These are phyloP conservation scores for Craniophora ligustri DNA, from an alignment of 2,888 invertebrate species.

Conservation along the genomic window DNA sequence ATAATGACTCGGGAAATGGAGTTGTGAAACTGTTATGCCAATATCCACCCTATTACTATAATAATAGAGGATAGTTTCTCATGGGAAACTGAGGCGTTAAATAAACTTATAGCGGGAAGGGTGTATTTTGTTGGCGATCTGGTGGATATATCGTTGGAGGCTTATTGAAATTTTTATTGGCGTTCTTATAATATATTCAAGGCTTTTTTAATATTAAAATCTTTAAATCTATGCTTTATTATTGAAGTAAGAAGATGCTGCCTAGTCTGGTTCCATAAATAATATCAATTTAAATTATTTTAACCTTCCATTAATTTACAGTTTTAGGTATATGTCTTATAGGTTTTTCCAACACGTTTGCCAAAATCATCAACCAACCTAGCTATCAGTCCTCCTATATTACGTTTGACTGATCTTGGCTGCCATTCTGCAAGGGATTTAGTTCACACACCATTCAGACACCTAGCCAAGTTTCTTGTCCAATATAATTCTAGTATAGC, in stretches of 20 bases:
- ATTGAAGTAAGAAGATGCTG: slow-evolving; percentile 27
- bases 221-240: slow-evolving; percentile 38
- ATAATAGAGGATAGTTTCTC: slow-evolving; percentile 14
- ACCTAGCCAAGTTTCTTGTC: too few relatives aligned
- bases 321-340: too few relatives aligned
- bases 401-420: too few relatives aligned
- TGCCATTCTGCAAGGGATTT: too few relatives aligned
- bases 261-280: background rate
- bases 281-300: too few relatives aligned
- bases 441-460: too few relatives aligned
- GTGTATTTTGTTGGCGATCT: slow-evolving; percentile 56
- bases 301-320: too few relatives aligned
- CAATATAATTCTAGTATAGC: too few relatives aligned
- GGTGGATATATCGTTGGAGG: slow-evolving; percentile 51
- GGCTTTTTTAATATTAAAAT: slow-evolving; percentile 39
- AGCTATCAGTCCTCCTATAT: too few relatives aligned
- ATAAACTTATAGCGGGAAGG: slow-evolving; percentile 54
- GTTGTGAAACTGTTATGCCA: slow-evolving; percentile 53
- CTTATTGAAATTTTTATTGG: slow-evolving; percentile 57
- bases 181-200: slow-evolving; percentile 43
- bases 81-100: slow-evolving; percentile 37
- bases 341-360: too few relatives aligned
- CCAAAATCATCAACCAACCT: too few relatives aligned
- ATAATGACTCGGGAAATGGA: slow-evolving; percentile 59
- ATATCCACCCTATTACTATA: slow-evolving; percentile 32